Base-by-base conservation (phyloP, 37 sponge, comb jelly and placozoan genomes). In the Cliona cf. orientalis region DNA sequence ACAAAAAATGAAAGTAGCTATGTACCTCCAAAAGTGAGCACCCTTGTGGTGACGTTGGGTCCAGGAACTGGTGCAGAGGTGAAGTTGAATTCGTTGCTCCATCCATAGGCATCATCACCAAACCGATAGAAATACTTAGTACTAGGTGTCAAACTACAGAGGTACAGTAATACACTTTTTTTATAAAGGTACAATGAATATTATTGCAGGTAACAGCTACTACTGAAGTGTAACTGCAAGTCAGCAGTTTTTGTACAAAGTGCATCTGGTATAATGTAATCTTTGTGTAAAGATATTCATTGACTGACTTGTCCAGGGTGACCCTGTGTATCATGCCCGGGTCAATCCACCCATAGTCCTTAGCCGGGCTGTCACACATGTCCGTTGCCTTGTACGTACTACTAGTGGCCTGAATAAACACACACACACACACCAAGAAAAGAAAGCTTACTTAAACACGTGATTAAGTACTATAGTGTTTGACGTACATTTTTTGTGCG, bases 311-410 rank as follows among this genome's bases (percentile, higher is more conserved):
- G 39, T 75, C 69, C 74, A 86, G 64, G 5, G 56, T 43, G 42
- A 77, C 92, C n/a, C 6, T 40, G 46, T 86, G 82, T 25, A 91
- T 70, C 28, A 59, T 69, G 6, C 92, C 92, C 9, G 92, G 92
- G 25, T 91, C 92, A 5, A 72, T 58, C 72, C 77, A 91, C 1
- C 92, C 92, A 45, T 76, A 85, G 66, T 79, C 86, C 19, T 41
- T 90, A 6, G 95, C 95, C 17, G 86, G 85, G 1, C 58, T 36
- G 34, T 85, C 92, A 78, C 87, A 91, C 84, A 91, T 75, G 49
- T 91, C 92, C 21, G 43, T 32, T n/a, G 65, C 80, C 0, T 76
- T 67, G 53, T 49, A 49, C 53, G 9, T 19, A 49, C 14, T 49
- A 49, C 14, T 49, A 49, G 53, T 14, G 53, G 9, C 9, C 9